Evolutionary conservation across 2,888 invertebrate species (phyloP).

Genomic region (Ellobium chinense): DNA sequence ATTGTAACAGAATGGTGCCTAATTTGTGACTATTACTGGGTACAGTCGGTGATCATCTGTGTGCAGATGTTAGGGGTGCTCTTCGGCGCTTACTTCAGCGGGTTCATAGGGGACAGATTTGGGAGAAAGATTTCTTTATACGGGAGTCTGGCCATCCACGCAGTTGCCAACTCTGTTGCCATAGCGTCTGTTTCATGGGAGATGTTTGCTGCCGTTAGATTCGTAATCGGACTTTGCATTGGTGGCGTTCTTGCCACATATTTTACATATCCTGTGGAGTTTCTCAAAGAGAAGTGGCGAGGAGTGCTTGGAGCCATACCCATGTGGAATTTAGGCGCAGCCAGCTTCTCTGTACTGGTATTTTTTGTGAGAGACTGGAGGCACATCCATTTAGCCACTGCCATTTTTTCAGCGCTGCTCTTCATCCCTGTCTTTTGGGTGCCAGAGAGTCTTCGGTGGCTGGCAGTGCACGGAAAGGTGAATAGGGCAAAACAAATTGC

Average conservation of each 20-base stretch:
- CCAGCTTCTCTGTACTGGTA: conserved; percentile 36
- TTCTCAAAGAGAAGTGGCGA: conserved; percentile 47
- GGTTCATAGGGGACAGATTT: conserved; percentile 57
- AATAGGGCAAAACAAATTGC: conserved; percentile 47
- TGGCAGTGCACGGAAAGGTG: conserved; percentile 52
- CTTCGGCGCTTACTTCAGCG: conserved; percentile 69
- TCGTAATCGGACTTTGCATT: conserved; percentile 49
- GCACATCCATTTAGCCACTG: conserved; percentile 45
- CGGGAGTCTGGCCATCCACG: conserved; percentile 44
- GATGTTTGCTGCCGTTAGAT: conserved; percentile 60
- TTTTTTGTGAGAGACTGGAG: conserved; percentile 46
- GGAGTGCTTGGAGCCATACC: conserved; percentile 42
- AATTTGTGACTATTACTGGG: conserved; percentile 66
- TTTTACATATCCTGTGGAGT: conserved; percentile 47
- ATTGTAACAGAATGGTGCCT: conserved; percentile 47
- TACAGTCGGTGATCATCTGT: conserved; percentile 67
- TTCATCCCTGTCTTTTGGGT: conserved; percentile 44
- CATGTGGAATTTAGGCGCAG: conserved; percentile 45
- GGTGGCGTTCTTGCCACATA: conserved; percentile 42
- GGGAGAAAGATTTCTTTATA: conserved; percentile 61
- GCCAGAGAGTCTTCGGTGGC: conserved; percentile 56
- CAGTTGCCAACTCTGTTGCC: conserved; percentile 51
- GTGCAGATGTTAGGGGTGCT: conserved; percentile 75
- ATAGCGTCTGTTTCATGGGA: conserved; percentile 61
- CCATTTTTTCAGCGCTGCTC: neutral